Evolutionary conservation across 2,797 vertebrate genomes (phyloP).

Genomic region (Thripadectes ignobilis): DNA sequence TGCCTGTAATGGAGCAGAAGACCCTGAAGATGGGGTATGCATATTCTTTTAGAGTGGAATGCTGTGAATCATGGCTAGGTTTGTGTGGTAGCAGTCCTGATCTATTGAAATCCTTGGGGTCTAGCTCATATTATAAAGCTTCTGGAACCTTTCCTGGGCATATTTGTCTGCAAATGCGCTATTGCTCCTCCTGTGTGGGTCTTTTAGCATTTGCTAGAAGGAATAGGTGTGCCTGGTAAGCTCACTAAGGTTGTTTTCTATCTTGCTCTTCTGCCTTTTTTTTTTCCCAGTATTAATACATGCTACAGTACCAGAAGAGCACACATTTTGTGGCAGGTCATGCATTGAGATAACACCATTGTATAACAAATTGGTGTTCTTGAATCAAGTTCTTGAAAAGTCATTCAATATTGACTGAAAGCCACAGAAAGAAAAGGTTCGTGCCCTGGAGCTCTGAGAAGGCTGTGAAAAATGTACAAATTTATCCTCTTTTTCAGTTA

Average conservation of each 20-base stretch:
- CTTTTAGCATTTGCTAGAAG: neutral
- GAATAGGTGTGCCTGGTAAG: neutral
- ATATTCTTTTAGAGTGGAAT: neutral
- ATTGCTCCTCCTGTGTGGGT: neutral
- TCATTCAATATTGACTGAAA: neutral
- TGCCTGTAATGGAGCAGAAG: neutral
- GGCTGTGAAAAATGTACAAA: neutral
- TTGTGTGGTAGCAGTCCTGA: neutral
- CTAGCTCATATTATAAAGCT: accelerated
- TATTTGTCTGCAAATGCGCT: neutral
- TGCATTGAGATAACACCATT: neutral
- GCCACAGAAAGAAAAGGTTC: neutral
- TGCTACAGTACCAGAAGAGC: neutral
- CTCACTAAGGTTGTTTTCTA: neutral
- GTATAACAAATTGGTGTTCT: neutral
- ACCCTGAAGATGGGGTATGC: neutral
- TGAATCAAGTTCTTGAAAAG: neutral
- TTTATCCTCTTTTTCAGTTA: neutral
- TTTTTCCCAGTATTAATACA: neutral
- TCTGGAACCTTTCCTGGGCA: neutral
- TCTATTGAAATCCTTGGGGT: neutral
- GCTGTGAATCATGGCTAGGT: neutral
- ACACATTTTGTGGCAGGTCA: neutral
- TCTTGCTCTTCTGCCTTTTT: neutral
- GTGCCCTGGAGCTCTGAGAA: neutral